These are phyloP conservation scores for Chromobotia macracanthus DNA, from an alignment of 2,797 vertebrate species.

Conservation along the genomic window DNA sequence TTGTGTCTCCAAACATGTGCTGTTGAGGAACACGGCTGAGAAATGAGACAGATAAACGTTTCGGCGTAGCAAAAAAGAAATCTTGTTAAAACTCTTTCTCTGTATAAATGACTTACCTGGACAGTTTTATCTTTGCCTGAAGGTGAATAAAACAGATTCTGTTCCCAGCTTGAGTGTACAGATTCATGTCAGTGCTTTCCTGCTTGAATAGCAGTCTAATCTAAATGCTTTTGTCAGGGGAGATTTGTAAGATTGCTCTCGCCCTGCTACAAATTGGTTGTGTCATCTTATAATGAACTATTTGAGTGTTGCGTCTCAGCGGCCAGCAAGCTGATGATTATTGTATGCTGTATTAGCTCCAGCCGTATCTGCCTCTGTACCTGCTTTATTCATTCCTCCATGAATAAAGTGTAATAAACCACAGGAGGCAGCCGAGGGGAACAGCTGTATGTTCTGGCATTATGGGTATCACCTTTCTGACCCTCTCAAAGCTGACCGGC, in stretches of 20 bases:
- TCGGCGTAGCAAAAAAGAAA: constrained; percentile 62
- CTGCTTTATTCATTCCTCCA: constrained; percentile 40
- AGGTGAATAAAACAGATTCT: constrained; percentile 82
- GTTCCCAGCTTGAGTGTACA: constrained; percentile 73
- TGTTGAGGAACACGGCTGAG: constrained; percentile 55
- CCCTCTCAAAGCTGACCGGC: constrained; percentile 48
- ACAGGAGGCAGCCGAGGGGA: constrained; percentile 32
- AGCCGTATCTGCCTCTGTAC: constrained; percentile 62
- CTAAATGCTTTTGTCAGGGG: constrained; percentile 85
- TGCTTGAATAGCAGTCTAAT: constrained; percentile 77
- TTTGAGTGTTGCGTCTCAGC: constrained; percentile 81
- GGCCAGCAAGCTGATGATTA: constrained; percentile 79
- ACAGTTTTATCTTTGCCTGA: constrained; percentile 83
- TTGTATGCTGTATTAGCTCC: constrained; percentile 73
- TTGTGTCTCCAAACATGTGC: neutral
- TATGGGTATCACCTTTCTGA: constrained; percentile 35
- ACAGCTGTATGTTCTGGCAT: constrained; percentile 9
- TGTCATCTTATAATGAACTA: constrained; percentile 85
- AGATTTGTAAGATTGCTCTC: constrained; percentile 82
- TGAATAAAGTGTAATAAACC: constrained; percentile 59
- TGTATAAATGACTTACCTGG: constrained; percentile 82
- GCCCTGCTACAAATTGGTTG: constrained; percentile 83
- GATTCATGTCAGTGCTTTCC: constrained; percentile 75
- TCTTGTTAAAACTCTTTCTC: constrained; percentile 54
- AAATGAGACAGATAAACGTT: constrained; percentile 82